Percentiles rank a stretch among this genome's conserved stretches.
These are phyloP conservation scores for Labia minor DNA, from an alignment of 2,888 invertebrate genomes.

Conservation along the genomic window DNA sequence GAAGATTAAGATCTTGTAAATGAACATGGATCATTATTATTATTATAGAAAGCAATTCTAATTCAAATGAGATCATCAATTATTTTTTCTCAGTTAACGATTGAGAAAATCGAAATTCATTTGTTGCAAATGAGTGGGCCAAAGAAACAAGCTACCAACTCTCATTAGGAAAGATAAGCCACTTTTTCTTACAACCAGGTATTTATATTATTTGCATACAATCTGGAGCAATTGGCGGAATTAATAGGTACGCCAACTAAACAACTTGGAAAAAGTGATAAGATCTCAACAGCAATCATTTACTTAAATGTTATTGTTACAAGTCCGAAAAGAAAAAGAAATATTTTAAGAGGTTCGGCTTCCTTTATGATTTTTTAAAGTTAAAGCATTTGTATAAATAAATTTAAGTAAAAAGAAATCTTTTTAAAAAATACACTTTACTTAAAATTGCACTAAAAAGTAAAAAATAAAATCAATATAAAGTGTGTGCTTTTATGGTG, in stretches of 20 bases:
- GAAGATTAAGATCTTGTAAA: neutral
- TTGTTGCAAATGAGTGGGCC: neutral
- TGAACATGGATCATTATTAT: neutral
- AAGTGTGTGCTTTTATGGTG: no score
- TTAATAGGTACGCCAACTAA: neutral
- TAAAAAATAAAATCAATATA: neutral
- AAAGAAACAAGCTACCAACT: neutral
- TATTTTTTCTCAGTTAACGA: neutral
- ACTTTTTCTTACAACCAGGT: conserved; percentile 1
- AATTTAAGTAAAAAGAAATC: neutral
- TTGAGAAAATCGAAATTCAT: neutral
- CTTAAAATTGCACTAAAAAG: neutral
- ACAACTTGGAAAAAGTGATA: neutral
- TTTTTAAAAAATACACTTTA: neutral
- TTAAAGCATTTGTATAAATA: no score
- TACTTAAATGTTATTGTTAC: neutral
- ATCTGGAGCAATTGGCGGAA: neutral
- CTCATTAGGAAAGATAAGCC: neutral
- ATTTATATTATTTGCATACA: conserved; percentile 5
- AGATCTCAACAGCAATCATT: neutral
- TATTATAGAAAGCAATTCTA: neutral
- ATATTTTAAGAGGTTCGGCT: neutral
- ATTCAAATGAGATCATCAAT: conserved; percentile 7
- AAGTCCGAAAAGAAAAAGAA: neutral
- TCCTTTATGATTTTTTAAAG: no score